phyloP scores from a whole-genome alignment of 2,888 invertebrate genomes.

The Tetragonula carbonaria region DNA sequence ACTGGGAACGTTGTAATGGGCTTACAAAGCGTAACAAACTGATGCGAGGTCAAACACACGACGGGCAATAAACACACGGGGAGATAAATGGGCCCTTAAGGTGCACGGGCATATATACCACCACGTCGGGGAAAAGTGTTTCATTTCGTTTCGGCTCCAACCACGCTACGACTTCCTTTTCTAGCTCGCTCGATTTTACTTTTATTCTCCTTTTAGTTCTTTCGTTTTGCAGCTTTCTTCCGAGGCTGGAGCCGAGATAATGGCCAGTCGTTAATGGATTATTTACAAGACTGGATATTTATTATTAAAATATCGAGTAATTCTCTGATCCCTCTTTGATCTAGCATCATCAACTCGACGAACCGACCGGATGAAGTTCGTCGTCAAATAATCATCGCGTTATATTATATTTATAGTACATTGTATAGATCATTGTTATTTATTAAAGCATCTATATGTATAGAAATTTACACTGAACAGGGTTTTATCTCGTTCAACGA shows the following conservation, averaged over 20 bases:
- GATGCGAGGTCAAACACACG: slow-evolving; percentile 83
- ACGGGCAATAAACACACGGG: slow-evolving; percentile 83
- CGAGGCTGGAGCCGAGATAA: slow-evolving; percentile 30
- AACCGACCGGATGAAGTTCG: slow-evolving; percentile 19
- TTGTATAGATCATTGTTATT: too few relatives aligned
- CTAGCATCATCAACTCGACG: neutral
- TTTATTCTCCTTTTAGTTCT: neutral
- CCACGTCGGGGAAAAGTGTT: slow-evolving; percentile 71
- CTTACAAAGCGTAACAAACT: slow-evolving; percentile 84
- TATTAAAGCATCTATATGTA: too few relatives aligned
- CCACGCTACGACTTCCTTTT: neutral
- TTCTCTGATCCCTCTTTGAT: slow-evolving; percentile 19
- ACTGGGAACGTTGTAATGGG: slow-evolving; percentile 83
- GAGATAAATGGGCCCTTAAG: slow-evolving; percentile 82
- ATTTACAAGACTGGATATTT: slow-evolving; percentile 54
- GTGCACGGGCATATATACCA: slow-evolving; percentile 54
- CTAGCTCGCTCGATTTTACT: neutral
- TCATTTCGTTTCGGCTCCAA: slow-evolving; percentile 55
- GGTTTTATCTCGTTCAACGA: too few relatives aligned
- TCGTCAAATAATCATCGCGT: slow-evolving; percentile 28
- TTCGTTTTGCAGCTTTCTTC: neutral
- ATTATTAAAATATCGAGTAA: slow-evolving; percentile 21
- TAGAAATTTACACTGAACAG: too few relatives aligned
- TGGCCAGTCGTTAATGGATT: slow-evolving; percentile 58
- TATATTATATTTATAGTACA: too few relatives aligned